Base-by-base conservation (phyloP, 2,888 invertebrate genomes). In the Apomyelois bistriatella region DNA sequence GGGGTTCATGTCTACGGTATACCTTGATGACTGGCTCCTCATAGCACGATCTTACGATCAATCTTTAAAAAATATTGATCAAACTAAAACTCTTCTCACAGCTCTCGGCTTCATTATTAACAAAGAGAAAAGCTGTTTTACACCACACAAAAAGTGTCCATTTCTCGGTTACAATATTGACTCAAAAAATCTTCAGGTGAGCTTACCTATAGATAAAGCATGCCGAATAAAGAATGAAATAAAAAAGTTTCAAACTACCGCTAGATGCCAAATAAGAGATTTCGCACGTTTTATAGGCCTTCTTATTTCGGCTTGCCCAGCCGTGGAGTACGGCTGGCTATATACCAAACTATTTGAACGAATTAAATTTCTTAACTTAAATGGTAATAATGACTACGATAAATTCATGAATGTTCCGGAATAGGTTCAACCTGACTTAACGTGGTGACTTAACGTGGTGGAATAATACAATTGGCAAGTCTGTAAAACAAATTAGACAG, bases 241-340 rank as follows among this genome's bases (percentile, higher is more conserved):
- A 42, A 42, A 42, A 42, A 42, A 42, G 1, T 13, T n/a, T 5
- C 54, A 62, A 36, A 51, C 12, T 36, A 0, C 38, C 53, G 54
- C 7, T 60, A 32, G 32, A 32, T 68, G 60, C 10, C 60, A 55
- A 54, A 60, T 65, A 9, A 47, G 60, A 46, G 36, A 57, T 5
- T 61, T 63, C 36, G 59, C 70, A 1, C 53, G 56, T 5, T 13
- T 67, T 0, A 6, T 64, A 15, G 66, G 66, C 0, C 48, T 58
- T 16, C 53, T 73, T 38, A 55, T 59, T 3, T 58, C 71, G 0
- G 59, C 60, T 40, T 72, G 69, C 40, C 71, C 70, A 12, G 71
- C 65, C 1, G 57, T 69, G 10, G 61, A 67, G 48, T 72, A 72
- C 51, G 65, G 68, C 3, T 66, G 61, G 62, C 55, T 70, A 9